Conservation (phyloP, 2,888 invertebrate genomes). For the Thalpophila matura region DNA sequence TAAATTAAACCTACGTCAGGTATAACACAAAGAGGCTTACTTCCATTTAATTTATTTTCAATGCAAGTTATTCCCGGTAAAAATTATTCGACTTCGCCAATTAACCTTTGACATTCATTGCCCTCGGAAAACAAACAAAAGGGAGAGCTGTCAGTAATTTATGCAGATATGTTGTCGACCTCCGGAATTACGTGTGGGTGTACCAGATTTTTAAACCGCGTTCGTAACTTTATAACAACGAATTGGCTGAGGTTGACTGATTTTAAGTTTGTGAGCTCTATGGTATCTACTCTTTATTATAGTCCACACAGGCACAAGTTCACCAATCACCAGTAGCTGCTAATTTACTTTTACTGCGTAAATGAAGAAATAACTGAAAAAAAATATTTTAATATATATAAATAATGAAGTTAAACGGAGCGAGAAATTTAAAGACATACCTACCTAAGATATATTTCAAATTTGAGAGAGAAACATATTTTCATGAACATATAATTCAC, state of each 20-base stretch:
- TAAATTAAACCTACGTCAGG: neutral
- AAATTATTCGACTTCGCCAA: conserved; percentile 18
- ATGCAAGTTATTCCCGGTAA: neutral
- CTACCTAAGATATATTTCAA: conserved; percentile 32
- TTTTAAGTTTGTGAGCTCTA: conserved; percentile 17
- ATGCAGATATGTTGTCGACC: conserved; percentile 62
- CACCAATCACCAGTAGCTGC: too few relatives aligned
- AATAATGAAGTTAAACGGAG: conserved; percentile 20
- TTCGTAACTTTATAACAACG: conserved; percentile 3
- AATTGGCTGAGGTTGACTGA: conserved; percentile 10
- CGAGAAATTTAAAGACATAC: conserved; percentile 10
- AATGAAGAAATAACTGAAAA: too few relatives aligned
- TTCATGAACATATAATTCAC: conserved; percentile 48
- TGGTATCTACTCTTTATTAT: too few relatives aligned
- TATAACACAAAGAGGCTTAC: neutral
- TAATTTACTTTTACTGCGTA: too few relatives aligned
- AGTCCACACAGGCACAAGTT: too few relatives aligned
- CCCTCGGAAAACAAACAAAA: conserved; percentile 64
- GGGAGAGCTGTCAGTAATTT: conserved; percentile 63
- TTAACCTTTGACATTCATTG: conserved; percentile 42
- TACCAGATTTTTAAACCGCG: conserved; percentile 44
- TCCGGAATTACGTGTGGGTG: conserved; percentile 56
- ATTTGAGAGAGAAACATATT: conserved; percentile 28
- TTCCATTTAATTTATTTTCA: neutral
- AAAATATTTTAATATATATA: too few relatives aligned